Conservation (phyloP, 1,140 invertebrate genomes). For the Lamellibrachia luymesi region DNA sequence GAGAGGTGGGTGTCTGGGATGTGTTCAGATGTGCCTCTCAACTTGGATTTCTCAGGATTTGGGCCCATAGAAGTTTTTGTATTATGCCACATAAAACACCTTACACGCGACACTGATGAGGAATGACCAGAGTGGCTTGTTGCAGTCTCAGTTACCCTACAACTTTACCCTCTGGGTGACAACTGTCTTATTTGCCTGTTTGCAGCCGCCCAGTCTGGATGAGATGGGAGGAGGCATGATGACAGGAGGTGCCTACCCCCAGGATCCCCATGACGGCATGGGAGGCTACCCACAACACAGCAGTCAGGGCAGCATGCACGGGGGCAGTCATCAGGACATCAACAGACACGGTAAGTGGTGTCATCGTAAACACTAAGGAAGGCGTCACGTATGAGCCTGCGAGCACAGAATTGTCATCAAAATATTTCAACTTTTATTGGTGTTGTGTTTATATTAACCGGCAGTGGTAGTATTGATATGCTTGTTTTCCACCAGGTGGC, state of each 20-base stretch:
- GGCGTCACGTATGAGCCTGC: too few relatives aligned
- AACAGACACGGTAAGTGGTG: neutral
- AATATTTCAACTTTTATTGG: too few relatives aligned
- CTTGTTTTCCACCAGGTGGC: conserved; percentile 64
- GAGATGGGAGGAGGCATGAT: conserved; percentile 2
- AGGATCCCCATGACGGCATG: neutral
- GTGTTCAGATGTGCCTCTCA: too few relatives aligned
- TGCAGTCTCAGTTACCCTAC: too few relatives aligned
- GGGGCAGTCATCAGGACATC: conserved; percentile 2
- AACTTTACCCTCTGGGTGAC: neutral
- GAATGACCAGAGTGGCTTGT: too few relatives aligned
- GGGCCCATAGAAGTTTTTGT: too few relatives aligned
- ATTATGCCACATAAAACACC: too few relatives aligned
- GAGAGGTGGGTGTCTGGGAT: too few relatives aligned
- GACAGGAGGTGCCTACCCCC: conserved; percentile 7
- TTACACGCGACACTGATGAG: too few relatives aligned
- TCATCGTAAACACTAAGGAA: neutral
- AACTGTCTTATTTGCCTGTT: neutral
- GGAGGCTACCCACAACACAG: neutral
- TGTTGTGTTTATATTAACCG: too few relatives aligned
- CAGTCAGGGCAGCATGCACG: conserved; percentile 17
- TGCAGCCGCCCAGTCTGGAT: conserved; percentile 17
- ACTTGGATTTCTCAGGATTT: too few relatives aligned
- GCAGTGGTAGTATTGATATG: neutral
- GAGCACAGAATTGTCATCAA: too few relatives aligned